Evolutionary conservation across 2,888 invertebrate genomes (phyloP).

Genomic region (Pediacus dermestoides): DNA sequence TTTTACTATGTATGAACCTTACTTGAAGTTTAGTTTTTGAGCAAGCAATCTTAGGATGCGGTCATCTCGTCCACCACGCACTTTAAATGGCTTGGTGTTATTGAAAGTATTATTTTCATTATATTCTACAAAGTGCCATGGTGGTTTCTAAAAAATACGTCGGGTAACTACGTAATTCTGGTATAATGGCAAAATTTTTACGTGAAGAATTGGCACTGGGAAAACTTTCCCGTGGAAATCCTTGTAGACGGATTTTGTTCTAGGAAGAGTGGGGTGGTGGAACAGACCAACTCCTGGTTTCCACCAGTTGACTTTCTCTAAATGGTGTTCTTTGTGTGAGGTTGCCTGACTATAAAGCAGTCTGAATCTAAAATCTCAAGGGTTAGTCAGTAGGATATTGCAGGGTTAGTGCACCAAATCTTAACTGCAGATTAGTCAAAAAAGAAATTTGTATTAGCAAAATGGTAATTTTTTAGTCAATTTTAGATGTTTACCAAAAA

Average conservation of each 20-base stretch:
- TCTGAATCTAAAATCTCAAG: too few species aligned
- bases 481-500: too few species aligned
- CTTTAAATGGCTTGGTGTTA: conserved; percentile 46
- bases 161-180: too few species aligned
- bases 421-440: too few species aligned
- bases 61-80: conserved; percentile 70
- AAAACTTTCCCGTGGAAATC: conserved; percentile 65
- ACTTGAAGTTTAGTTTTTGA: conserved; percentile 67
- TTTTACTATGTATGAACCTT: too few species aligned
- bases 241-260: conserved; percentile 58
- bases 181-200: conserved; percentile 52
- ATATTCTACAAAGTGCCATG: conserved; percentile 72
- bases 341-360: conserved; percentile 71
- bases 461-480: too few species aligned
- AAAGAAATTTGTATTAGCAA: too few species aligned
- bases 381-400: too few species aligned
- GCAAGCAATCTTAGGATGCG: conserved; percentile 62
- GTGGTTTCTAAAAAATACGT: conserved; percentile 54
- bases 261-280: conserved; percentile 63
- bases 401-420: too few species aligned
- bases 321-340: conserved; percentile 56
- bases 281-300: conserved; percentile 59
- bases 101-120: conserved; percentile 52
- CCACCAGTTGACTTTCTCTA: conserved; percentile 73
- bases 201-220: conserved; percentile 69